Percentiles rank a stretch among this genome's conserved stretches.
phyloP scores from a whole-genome alignment of 2,888 invertebrate species.

The Lordiphosa andalusiaca region DNA sequence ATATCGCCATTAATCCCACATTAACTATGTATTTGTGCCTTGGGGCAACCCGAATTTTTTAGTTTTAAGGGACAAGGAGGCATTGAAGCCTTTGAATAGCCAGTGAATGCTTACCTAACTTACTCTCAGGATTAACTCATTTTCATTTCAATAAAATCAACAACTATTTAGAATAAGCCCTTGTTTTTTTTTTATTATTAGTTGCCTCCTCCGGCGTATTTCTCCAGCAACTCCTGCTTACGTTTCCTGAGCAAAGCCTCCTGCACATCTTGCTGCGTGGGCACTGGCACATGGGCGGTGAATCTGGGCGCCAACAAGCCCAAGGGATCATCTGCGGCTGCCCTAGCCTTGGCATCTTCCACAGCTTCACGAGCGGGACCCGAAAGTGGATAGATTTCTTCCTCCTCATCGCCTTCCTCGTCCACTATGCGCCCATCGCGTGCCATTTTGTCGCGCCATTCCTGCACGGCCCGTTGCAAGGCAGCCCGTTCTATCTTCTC shows the following conservation, averaged over 20 bases:
- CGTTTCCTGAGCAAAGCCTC: conserved; percentile 93
- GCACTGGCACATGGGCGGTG: conserved; percentile 94
- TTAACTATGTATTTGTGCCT: conserved; percentile 10
- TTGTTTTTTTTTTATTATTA: conserved; percentile 19
- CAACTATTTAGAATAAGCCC: not conserved
- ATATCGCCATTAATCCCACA: conserved; percentile 42
- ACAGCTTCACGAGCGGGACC: conserved; percentile 68
- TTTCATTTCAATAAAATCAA: not conserved
- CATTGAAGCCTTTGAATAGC: conserved; percentile 41
- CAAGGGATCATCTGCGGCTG: conserved; percentile 74
- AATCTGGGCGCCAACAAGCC: conserved; percentile 82
- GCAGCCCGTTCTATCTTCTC: conserved; percentile 88
- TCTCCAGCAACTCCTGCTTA: conserved; percentile 94
- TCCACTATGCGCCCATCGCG: conserved; percentile 87
- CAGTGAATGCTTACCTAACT: conserved; percentile 1
- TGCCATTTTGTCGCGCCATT: conserved; percentile 85
- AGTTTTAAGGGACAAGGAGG: conserved; percentile 22
- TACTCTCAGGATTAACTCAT: not conserved
- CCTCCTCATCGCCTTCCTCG: conserved; percentile 85
- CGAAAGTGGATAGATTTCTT: conserved; percentile 81
- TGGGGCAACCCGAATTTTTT: conserved; percentile 2
- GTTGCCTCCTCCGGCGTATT: conserved; percentile 83
- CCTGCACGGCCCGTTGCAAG: conserved; percentile 83
- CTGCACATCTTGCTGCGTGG: conserved; percentile 96
- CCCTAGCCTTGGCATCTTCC: conserved; percentile 55